Conservation (phyloP, 2,888 invertebrate species). For the Ormyrus thymus region DNA sequence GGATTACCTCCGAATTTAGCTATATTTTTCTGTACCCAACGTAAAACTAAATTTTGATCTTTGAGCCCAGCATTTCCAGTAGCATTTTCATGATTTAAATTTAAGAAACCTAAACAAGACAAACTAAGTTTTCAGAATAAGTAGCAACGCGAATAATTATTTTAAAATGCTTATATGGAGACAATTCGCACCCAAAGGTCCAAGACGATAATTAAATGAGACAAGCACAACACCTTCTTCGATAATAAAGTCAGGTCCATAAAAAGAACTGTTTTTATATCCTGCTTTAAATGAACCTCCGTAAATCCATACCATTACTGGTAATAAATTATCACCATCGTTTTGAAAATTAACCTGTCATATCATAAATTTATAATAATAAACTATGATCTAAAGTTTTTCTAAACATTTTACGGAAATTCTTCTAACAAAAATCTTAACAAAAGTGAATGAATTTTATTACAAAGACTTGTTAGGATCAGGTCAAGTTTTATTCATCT, state of each 20-base stretch:
- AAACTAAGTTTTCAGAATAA: not conserved
- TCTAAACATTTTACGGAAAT: too few species aligned
- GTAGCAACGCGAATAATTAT: not conserved
- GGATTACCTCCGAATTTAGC: conserved; percentile 76
- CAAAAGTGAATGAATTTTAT: too few species aligned
- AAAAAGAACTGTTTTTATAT: conserved; percentile 45
- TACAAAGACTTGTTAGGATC: too few species aligned
- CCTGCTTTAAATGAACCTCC: conserved; percentile 60
- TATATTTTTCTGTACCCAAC: conserved; percentile 77
- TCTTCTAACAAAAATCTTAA: too few species aligned
- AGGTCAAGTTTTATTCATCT: too few species aligned
- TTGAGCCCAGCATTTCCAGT: conserved; percentile 66
- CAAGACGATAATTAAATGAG: conserved; percentile 63
- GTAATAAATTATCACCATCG: not conserved
- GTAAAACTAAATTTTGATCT: conserved; percentile 77
- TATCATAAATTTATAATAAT: too few species aligned
- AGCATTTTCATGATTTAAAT: conserved; percentile 58
- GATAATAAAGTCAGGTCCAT: conserved; percentile 63
- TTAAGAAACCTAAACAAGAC: conserved; percentile 58
- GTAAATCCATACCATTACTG: conserved; percentile 63
- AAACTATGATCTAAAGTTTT: too few species aligned
- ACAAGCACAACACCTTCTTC: conserved; percentile 62
- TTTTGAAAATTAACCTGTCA: too few species aligned
- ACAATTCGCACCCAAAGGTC: conserved; percentile 58
- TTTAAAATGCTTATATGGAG: conserved; percentile 9